A percentile compares a stretch with the other conserved stretches of the same genome.
Conservation (phyloP, 1,140 invertebrate genomes). For the Hycleus cichorii region DNA sequence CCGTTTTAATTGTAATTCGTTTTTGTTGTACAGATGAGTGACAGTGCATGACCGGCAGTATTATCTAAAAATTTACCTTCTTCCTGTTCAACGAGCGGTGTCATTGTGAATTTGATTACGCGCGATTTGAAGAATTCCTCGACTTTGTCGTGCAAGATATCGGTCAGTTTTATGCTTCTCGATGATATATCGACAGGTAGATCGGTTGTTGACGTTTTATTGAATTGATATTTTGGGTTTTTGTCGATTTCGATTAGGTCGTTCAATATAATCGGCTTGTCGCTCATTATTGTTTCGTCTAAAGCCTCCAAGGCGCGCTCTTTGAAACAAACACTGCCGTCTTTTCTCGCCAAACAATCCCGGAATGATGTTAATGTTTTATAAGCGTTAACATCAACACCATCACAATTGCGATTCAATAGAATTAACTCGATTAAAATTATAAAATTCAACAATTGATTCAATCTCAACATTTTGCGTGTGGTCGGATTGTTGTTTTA, state of each 20-base stretch:
- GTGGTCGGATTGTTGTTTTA: background rate
- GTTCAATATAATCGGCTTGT: slow-evolving; percentile 49
- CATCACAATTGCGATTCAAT: too few species aligned
- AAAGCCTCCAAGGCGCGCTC: slow-evolving; percentile 46
- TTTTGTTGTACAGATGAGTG: too few species aligned
- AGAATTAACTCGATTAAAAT: too few species aligned
- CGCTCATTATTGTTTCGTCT: slow-evolving; percentile 47
- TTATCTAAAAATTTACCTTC: slow-evolving; percentile 27
- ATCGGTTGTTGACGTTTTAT: slow-evolving; percentile 15
- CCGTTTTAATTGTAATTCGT: too few species aligned
- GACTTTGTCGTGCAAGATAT: slow-evolving; percentile 34
- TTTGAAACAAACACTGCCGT: slow-evolving; percentile 48
- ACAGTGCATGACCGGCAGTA: background rate
- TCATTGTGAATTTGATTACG: slow-evolving; percentile 34
- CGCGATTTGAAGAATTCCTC: slow-evolving; percentile 37
- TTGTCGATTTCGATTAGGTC: slow-evolving; percentile 50
- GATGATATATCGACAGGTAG: slow-evolving; percentile 24
- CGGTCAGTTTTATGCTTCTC: slow-evolving; percentile 31
- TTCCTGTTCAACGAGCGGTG: slow-evolving; percentile 21
- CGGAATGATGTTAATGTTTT: slow-evolving; percentile 14
- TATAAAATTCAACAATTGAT: too few species aligned
- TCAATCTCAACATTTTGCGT: background rate
- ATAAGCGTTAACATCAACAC: too few species aligned
- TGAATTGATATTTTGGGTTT: slow-evolving; percentile 36
- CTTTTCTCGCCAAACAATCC: slow-evolving; percentile 39